These are phyloP conservation scores for Rhinoderma darwinii DNA, from an alignment of 2,113 vertebrate species.

Conservation along the genomic window DNA sequence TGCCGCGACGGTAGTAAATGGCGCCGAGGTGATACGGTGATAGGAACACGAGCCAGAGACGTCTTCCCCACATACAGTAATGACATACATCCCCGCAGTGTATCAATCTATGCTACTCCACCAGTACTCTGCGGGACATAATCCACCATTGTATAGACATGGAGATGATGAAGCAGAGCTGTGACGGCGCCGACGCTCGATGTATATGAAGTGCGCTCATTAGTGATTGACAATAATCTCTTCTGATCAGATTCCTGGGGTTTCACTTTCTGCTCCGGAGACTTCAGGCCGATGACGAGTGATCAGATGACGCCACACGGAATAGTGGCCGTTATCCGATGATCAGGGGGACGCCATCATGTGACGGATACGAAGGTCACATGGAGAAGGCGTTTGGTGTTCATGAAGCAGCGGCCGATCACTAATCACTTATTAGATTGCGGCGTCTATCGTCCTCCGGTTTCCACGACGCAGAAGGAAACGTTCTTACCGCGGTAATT, in stretches of 20 bases:
- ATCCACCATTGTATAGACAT: neutral
- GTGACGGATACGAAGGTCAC: neutral
- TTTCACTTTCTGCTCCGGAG: too few relatives aligned
- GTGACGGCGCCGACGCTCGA: neutral
- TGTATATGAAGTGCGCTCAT: neutral
- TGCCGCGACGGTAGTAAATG: too few relatives aligned
- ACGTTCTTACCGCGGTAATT: neutral
- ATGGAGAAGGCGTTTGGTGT: neutral
- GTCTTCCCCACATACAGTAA: too few relatives aligned
- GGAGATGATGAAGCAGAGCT: neutral
- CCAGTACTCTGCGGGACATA: neutral
- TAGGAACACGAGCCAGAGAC: too few relatives aligned
- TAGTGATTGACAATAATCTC: too few relatives aligned
- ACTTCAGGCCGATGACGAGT: neutral
- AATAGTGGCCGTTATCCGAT: neutral
- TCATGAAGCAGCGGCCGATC: neutral
- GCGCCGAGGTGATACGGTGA: too few relatives aligned
- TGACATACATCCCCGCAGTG: too few relatives aligned
- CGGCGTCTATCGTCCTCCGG: constrained; percentile 7
- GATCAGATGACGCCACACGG: neutral
- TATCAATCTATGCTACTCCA: neutral
- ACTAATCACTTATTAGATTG: constrained; percentile 24
- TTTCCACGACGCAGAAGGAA: neutral
- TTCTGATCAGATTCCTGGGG: too few relatives aligned
- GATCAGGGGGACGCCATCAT: neutral